phyloP scores from a whole-genome alignment of 1,140 invertebrate genomes.

The Phymastichus coffea region DNA sequence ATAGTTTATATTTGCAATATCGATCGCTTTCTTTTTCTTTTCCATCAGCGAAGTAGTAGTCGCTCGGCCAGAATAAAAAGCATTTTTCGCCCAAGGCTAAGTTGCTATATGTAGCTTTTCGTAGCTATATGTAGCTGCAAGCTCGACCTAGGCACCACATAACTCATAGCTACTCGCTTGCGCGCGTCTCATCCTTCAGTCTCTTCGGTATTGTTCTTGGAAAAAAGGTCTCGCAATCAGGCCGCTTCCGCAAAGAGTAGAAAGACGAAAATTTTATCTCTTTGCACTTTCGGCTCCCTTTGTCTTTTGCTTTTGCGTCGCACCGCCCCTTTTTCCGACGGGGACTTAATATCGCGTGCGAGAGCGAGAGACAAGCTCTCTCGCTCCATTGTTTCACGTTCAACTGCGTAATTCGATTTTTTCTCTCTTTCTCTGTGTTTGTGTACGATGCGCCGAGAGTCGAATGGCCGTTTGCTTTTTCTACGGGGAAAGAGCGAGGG shows the following conservation, averaged over 20 bases:
- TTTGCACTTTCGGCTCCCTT: conserved; percentile 8
- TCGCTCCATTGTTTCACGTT: background rate
- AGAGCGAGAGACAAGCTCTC: background rate
- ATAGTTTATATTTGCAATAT: no score
- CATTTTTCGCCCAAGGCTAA: no score
- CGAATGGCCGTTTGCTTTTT: background rate
- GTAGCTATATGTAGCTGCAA: no score
- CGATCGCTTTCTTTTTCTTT: no score
- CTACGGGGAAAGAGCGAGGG: no score
- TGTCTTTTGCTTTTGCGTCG: conserved; percentile 9
- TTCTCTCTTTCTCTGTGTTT: background rate
- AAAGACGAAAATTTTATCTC: conserved; percentile 12
- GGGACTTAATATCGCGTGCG: conserved; percentile 5
- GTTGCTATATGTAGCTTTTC: no score
- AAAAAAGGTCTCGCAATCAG: conserved; percentile 2
- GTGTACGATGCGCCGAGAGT: no score
- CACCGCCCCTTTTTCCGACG: background rate
- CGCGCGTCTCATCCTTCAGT: no score
- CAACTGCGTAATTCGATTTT: background rate
- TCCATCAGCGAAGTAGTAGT: no score
- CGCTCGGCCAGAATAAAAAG: no score
- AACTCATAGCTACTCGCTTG: no score
- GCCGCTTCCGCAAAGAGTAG: background rate
- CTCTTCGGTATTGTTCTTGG: conserved; percentile 12
- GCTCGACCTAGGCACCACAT: no score